These are phyloP conservation scores for Pionites leucogaster DNA, from an alignment of 2,113 vertebrate species.

Conservation along the genomic window DNA sequence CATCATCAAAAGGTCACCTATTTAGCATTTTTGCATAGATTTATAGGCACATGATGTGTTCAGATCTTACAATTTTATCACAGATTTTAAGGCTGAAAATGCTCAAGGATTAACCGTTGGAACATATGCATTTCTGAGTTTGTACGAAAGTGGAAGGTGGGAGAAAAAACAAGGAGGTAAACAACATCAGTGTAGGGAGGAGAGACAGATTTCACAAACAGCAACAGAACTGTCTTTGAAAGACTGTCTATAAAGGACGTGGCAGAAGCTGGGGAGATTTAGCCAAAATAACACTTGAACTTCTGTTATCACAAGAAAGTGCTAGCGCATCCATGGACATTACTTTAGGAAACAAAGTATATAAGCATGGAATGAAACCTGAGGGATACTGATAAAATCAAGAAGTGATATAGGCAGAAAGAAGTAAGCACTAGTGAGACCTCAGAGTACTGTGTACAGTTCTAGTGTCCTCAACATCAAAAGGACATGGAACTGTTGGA, in stretches of 20 bases:
- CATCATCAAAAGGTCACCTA: background rate
- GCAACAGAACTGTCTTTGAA: background rate
- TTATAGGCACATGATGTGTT: background rate
- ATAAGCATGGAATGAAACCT: background rate
- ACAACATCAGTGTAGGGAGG: background rate
- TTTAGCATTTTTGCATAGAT: background rate
- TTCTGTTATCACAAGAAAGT: background rate
- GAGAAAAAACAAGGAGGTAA: background rate
- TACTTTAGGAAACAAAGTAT: background rate
- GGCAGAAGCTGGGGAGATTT: background rate
- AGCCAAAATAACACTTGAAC: background rate
- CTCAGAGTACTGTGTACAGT: no score
- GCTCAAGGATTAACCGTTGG: background rate
- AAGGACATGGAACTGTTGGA: no score
- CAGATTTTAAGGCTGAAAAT: background rate
- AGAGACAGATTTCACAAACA: background rate
- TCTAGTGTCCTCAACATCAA: no score
- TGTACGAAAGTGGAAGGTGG: fast-evolving
- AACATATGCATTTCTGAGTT: background rate
- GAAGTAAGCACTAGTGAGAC: background rate
- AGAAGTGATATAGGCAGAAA: background rate
- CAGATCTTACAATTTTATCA: background rate
- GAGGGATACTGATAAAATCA: background rate
- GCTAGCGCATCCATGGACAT: fast-evolving
- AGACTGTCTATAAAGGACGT: background rate